Evolutionary conservation across 1,140 invertebrate species (phyloP).

Genomic region (Saccostrea cuccullata): DNA sequence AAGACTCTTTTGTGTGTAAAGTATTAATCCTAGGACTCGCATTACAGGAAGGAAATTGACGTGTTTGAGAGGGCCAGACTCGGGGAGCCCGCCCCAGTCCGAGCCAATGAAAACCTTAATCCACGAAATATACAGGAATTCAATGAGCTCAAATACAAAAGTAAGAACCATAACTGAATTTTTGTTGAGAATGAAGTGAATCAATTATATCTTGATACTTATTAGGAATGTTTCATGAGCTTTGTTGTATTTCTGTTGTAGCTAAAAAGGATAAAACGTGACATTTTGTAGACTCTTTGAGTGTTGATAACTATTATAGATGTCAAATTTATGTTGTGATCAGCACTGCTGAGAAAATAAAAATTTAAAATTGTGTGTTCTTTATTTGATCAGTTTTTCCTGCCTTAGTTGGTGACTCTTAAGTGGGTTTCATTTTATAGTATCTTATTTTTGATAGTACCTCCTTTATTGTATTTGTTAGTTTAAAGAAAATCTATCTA

Average conservation of each 20-base stretch:
- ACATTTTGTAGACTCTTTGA: background rate
- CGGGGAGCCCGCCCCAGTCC: slow-evolving; percentile 67
- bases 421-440: background rate
- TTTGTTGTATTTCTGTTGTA: slow-evolving; percentile 31
- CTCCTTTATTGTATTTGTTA: background rate
- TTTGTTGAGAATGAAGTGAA: background rate
- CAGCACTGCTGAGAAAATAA: background rate
- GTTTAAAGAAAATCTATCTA: background rate
- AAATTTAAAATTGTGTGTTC: background rate
- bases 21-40: background rate
- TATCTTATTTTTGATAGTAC: background rate
- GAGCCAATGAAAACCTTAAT: slow-evolving; percentile 64
- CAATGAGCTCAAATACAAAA: slow-evolving; percentile 70
- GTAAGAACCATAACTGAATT: slow-evolving; percentile 50
- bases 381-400: background rate
- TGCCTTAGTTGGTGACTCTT: background rate
- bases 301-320: background rate
- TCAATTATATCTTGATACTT: background rate
- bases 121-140: slow-evolving; percentile 66
- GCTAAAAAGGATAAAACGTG: slow-evolving; percentile 13
- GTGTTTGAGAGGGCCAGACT: slow-evolving; percentile 73
- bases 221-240: slow-evolving; percentile 15
- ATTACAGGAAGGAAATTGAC: slow-evolving; percentile 63
- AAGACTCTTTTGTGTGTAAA: background rate
- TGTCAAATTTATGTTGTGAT: background rate